These are phyloP conservation scores for Chrysopilus asiliformis DNA, from an alignment of 2,888 invertebrate species.

Conservation along the genomic window DNA sequence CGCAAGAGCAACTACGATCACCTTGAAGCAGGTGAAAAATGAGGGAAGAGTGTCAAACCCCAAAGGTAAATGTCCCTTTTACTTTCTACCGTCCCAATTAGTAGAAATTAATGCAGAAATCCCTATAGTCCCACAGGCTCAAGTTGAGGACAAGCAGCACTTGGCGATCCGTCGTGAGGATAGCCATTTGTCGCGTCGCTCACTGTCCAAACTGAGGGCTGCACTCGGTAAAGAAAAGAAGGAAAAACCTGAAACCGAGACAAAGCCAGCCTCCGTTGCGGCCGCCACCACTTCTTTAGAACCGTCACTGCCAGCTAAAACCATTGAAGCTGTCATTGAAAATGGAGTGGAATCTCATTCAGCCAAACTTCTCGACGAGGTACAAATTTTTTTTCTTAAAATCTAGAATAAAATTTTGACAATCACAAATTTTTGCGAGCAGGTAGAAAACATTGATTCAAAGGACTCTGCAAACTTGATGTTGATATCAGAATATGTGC, in stretches of 20 bases:
- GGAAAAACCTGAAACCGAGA: slow-evolving; percentile 2
- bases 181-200: slow-evolving; percentile 28
- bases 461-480: slow-evolving; percentile 61
- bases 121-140: too few relatives aligned
- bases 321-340: background rate
- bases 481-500: slow-evolving; percentile 70
- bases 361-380: slow-evolving; percentile 3
- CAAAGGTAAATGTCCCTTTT: too few relatives aligned
- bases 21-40: too few relatives aligned
- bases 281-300: too few relatives aligned
- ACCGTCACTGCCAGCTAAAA: background rate
- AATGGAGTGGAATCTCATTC: slow-evolving; percentile 2
- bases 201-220: slow-evolving; percentile 28
- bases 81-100: too few relatives aligned
- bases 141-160: background rate
- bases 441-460: slow-evolving; percentile 60
- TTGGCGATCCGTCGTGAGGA: slow-evolving; percentile 29
- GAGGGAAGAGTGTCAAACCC: too few relatives aligned
- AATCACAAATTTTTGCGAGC: slow-evolving; percentile 5
- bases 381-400: background rate
- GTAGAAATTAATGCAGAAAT: too few relatives aligned
- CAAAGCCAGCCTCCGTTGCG: background rate
- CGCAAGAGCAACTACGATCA: too few relatives aligned
- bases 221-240: slow-evolving; percentile 16
- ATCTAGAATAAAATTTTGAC: background rate